Conservation (phyloP, 1,140 invertebrate genomes). For the Panagrolaimus sp. region DNA sequence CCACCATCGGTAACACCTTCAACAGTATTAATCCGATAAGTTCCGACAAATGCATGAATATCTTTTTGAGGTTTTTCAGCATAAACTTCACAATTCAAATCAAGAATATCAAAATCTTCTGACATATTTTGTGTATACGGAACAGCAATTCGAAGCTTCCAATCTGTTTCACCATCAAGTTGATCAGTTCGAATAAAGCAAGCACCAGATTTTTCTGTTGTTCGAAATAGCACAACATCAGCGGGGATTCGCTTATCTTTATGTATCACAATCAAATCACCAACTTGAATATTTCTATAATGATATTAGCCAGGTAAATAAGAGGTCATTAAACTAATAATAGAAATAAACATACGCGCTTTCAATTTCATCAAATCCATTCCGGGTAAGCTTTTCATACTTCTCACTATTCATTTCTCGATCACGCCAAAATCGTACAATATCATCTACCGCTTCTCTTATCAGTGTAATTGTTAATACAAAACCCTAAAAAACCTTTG, state of each 20-base stretch:
- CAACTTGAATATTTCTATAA: conserved; percentile 55
- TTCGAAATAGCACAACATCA: conserved; percentile 88
- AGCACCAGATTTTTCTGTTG: conserved; percentile 85
- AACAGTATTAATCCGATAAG: conserved; percentile 61
- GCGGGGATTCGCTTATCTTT: conserved; percentile 86
- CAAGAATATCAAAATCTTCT: conserved; percentile 75
- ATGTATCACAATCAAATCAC: conserved; percentile 58
- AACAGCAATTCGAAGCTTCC: conserved; percentile 92
- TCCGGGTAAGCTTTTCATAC: conserved; percentile 65
- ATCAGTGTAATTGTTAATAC: conserved; percentile 89
- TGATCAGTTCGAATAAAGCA: conserved; percentile 99
- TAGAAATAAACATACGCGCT: conserved; percentile 62
- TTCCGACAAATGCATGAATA: conserved; percentile 95
- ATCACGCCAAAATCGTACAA: conserved; percentile 80
- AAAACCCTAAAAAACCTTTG: conserved; percentile 78
- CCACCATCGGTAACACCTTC: conserved; percentile 69
- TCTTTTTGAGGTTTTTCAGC: conserved; percentile 95
- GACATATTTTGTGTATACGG: conserved; percentile 82
- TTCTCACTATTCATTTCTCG: conserved; percentile 89
- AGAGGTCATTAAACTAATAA: no score
- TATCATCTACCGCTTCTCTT: conserved; percentile 91
- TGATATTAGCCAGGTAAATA: conserved; percentile 61
- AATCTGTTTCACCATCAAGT: conserved; percentile 97
- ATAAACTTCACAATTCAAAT: conserved; percentile 80
- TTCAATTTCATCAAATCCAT: conserved; percentile 66